Base-by-base conservation (phyloP, 2,797 vertebrate species). In the Novumbra hubbsi region DNA sequence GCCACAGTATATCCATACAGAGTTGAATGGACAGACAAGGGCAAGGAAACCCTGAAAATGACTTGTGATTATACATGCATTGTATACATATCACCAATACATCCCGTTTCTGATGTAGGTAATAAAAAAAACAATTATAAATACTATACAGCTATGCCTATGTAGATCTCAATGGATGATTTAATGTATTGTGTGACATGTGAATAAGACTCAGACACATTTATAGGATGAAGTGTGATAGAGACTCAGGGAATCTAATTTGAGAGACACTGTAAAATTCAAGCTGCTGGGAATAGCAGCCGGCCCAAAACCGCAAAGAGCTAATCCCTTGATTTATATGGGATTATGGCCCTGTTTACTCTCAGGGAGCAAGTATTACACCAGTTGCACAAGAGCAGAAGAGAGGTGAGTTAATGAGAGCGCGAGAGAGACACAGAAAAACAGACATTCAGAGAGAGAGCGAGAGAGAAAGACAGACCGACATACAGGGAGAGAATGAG, bases 251-350 rank as follows among this genome's bases (percentile, higher is more conserved):
- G 17, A 49, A 68, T 76, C 79, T 84, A 73, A 78, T 78, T 76
- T 76, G 30, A 60, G 12, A 70, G 72, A 70, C 70, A 70, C 24
- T 28, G 64, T 80, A 85, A 75, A 82, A 82, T 82, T 84, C 83
- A 76, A 85, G 76, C 82, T 64, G 85, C 86, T 86, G 74, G 74
- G 83, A 90, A 87, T 87, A 90, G 77, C 83, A 77, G 55, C 71
- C 68, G 77, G 74, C 78, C 84, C 81, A 82, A 87, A 88, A 85
- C 72, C 24, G 55, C 21, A 82, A 85, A 87, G 76, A 81, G 81
- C 79, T 91, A 91, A 92, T 90, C 89, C 87, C 62, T 0, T 32
- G 87, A 88, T 90, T 92, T 92, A 92, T 68, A 76, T 38, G 50
- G 57, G 76, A 49, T 91, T 92, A 89, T 81, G 78, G 87, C 81